phyloP scores from a whole-genome alignment of 2,797 vertebrate species.

The Melopsittacus undulatus region DNA sequence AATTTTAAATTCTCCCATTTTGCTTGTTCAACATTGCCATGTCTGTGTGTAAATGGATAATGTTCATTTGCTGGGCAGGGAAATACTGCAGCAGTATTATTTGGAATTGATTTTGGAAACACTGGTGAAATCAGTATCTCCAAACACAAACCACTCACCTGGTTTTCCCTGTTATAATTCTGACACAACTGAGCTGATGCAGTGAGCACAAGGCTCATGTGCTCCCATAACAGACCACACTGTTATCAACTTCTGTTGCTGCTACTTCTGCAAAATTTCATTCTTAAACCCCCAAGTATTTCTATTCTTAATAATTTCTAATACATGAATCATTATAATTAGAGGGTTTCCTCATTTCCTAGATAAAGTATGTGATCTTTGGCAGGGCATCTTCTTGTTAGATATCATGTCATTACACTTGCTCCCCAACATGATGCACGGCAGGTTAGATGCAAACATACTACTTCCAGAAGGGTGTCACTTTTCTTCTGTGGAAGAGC shows the following conservation, averaged over 20 bases:
- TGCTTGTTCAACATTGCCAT: neutral
- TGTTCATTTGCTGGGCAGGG: neutral
- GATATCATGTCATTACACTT: rapidly evolving
- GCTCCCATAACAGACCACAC: neutral
- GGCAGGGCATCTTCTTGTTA: neutral
- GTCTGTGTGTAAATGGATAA: neutral
- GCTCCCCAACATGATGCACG: neutral
- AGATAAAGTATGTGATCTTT: neutral
- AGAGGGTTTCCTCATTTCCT: neutral
- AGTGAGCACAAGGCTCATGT: neutral
- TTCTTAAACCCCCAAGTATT: neutral
- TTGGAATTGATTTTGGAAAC: neutral
- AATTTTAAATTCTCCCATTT: constrained; percentile 34
- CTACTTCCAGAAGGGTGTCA: neutral
- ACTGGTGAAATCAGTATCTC: neutral
- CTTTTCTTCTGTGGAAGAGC: neutral
- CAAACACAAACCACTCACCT: neutral
- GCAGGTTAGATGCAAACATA: neutral
- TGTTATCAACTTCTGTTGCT: neutral
- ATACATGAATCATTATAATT: neutral
- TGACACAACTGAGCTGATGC: neutral
- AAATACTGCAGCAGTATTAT: neutral
- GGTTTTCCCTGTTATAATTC: neutral
- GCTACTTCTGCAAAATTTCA: neutral
- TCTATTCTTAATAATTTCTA: neutral